phyloP scores from a whole-genome alignment of 2,888 invertebrate genomes.

The Miltochrista miniata region DNA sequence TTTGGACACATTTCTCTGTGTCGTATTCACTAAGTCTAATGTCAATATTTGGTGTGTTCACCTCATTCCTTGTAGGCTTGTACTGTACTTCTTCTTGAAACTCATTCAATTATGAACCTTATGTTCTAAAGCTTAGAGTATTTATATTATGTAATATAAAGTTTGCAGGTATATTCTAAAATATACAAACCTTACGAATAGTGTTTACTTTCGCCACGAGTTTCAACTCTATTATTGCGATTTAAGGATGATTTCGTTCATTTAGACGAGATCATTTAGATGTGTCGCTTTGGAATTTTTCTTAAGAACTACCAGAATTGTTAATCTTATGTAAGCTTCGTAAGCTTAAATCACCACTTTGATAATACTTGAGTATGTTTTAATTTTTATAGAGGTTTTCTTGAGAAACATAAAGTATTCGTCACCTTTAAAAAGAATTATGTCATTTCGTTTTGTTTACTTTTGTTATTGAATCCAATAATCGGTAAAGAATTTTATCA shows the following conservation, averaged over 20 bases:
- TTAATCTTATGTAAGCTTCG: conserved; percentile 41
- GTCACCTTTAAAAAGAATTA: conserved; percentile 6
- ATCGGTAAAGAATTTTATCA: too few relatives aligned
- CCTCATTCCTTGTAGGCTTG: conserved; percentile 60
- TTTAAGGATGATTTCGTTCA: conserved; percentile 43
- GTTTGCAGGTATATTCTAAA: conserved; percentile 34
- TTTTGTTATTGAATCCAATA: too few relatives aligned
- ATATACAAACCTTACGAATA: conserved; percentile 49
- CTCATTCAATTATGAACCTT: conserved; percentile 22
- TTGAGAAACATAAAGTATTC: conserved; percentile 26
- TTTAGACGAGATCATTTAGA: conserved; percentile 37
- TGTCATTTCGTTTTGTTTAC: neutral
- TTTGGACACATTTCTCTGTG: conserved; percentile 73
- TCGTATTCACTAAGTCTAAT: conserved; percentile 68
- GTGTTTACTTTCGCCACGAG: conserved; percentile 49
- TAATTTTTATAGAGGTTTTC: conserved; percentile 30
- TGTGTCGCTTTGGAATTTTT: conserved; percentile 37
- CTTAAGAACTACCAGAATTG: conserved; percentile 39
- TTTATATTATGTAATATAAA: conserved; percentile 8
- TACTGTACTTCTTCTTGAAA: conserved; percentile 6
- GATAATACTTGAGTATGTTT: conserved; percentile 19
- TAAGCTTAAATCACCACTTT: conserved; percentile 30
- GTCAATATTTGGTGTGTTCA: conserved; percentile 72
- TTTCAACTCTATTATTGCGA: conserved; percentile 47
- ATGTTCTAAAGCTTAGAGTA: neutral